phyloP scores from a whole-genome alignment of 1,140 invertebrate genomes.

The Drosophila pandora region DNA sequence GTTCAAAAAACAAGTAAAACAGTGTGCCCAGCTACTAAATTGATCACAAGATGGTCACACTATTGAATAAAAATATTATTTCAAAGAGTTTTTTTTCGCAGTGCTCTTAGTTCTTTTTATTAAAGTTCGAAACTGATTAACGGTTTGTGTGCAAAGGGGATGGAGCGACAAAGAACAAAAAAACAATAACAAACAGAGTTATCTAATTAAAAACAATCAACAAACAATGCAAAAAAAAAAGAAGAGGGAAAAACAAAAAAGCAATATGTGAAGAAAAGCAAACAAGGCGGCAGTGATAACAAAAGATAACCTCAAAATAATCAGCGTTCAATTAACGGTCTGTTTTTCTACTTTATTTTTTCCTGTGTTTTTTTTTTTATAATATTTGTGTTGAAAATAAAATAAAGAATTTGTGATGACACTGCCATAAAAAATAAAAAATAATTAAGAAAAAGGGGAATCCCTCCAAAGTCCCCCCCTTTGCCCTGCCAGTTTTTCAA shows the following conservation, averaged over 20 bases:
- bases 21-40: not conserved
- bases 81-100: slow-evolving; percentile 12
- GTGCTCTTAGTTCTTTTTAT: slow-evolving; percentile 16
- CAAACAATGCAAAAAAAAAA: slow-evolving; percentile 15
- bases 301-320: slow-evolving; percentile 35
- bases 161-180: not conserved
- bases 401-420: not conserved
- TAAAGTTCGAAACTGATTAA: slow-evolving; percentile 40
- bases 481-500: not conserved
- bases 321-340: slow-evolving; percentile 43
- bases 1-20: not conserved
- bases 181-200: slow-evolving; percentile 29
- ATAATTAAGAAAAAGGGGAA: not conserved
- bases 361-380: slow-evolving; percentile 1
- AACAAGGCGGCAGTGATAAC: slow-evolving; percentile 36
- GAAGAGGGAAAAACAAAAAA: not conserved
- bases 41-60: not conserved
- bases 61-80: not conserved
- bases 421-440: not conserved
- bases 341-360: slow-evolving; percentile 10
- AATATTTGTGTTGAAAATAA: not conserved
- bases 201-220: slow-evolving; percentile 48
- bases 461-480: not conserved
- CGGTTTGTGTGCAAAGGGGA: slow-evolving; percentile 21
- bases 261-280: slow-evolving; percentile 9